phyloP scores from a whole-genome alignment of 2,113 vertebrate genomes.

The Argyrosomus japonicus region DNA sequence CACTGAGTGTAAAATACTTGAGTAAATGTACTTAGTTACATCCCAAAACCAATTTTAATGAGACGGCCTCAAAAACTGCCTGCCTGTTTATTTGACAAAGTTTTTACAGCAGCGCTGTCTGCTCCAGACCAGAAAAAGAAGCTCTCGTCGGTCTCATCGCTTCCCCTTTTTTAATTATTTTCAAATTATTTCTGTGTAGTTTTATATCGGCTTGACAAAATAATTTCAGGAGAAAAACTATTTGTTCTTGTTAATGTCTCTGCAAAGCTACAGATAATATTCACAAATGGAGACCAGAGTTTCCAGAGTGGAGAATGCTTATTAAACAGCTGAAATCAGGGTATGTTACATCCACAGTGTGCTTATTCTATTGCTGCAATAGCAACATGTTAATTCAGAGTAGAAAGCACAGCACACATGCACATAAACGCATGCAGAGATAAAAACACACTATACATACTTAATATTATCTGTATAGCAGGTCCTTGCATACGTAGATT shows the following conservation, averaged over 20 bases:
- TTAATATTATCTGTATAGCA: slow-evolving; percentile 9
- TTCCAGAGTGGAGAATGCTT: neutral
- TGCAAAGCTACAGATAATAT: neutral
- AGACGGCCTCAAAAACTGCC: neutral
- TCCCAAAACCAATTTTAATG: no score
- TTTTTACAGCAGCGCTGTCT: neutral
- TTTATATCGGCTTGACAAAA: slow-evolving; percentile 22
- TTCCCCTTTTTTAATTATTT: neutral
- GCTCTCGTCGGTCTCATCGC: neutral
- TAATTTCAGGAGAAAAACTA: neutral
- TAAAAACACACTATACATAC: slow-evolving; percentile 4
- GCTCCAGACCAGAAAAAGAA: neutral
- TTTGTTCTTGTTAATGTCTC: slow-evolving; percentile 28
- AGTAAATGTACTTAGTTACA: neutral
- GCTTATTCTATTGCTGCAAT: neutral
- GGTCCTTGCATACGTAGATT: slow-evolving; percentile 24
- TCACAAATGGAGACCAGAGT: slow-evolving; percentile 4
- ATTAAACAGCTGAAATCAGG: neutral
- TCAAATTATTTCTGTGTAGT: slow-evolving; percentile 1
- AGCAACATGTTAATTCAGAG: neutral
- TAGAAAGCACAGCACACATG: neutral
- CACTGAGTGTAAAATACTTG: neutral
- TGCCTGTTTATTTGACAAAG: neutral
- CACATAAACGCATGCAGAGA: neutral
- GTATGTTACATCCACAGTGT: neutral